A percentile compares a stretch with the other conserved stretches of the same genome.
Conservation (phyloP, 2,888 invertebrate species). For the Glaucopsyche alexis region DNA sequence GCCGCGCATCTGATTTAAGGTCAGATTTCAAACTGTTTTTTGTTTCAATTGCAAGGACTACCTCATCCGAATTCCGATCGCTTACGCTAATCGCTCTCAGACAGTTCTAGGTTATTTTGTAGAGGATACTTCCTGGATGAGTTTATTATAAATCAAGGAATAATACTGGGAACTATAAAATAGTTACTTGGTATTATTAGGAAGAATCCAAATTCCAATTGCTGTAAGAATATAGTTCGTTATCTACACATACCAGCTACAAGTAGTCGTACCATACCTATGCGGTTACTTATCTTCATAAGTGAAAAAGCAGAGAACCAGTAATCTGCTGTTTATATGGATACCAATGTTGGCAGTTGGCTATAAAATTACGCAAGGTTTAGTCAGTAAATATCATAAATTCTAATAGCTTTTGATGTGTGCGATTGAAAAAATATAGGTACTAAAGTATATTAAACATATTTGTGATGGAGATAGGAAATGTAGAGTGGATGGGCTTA, state of each 20-base stretch:
- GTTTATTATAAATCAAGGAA: background rate
- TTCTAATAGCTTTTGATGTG: constrained; percentile 36
- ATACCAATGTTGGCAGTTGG: background rate
- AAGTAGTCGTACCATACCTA: too few relatives aligned
- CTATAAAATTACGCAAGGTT: constrained; percentile 10
- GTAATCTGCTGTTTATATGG: background rate
- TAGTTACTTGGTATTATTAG: background rate
- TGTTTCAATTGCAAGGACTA: constrained; percentile 25
- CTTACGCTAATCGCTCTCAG: constrained; percentile 6
- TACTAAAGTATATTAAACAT: constrained; percentile 33
- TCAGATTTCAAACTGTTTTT: constrained; percentile 23
- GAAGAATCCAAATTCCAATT: too few relatives aligned
- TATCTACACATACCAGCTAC: too few relatives aligned
- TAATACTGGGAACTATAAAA: background rate
- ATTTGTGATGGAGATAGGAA: constrained; percentile 25
- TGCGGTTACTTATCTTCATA: too few relatives aligned
- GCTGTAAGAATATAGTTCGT: background rate
- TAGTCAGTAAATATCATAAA: constrained; percentile 35
- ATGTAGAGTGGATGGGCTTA: constrained; percentile 12
- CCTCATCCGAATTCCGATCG: constrained; percentile 14
- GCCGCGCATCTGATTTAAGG: constrained; percentile 11
- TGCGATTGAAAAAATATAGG: constrained; percentile 29
- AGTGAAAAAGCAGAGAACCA: too few relatives aligned
- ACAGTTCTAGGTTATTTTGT: constrained; percentile 16
- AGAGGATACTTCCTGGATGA: background rate